A percentile compares a stretch with the other conserved stretches of the same genome.
phyloP scores from a whole-genome alignment of 2,888 invertebrate genomes.

The Microplitis manilae region DNA sequence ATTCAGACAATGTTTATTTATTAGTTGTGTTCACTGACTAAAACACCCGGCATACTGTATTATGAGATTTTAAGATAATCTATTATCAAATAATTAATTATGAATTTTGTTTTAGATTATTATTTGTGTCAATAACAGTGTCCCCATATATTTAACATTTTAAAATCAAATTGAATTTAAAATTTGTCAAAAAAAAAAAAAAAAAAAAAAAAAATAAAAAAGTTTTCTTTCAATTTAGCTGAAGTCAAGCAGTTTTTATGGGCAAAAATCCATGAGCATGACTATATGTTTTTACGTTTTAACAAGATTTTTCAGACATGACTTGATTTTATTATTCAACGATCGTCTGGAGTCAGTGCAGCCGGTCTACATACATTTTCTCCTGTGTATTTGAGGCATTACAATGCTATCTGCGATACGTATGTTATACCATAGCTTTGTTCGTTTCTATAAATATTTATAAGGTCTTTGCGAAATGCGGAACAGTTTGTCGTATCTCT shows the following conservation, averaged over 20 bases:
- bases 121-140: no score
- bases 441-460: conserved; percentile 43
- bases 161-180: no score
- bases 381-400: conserved; percentile 51
- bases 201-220: no score
- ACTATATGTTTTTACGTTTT: background rate
- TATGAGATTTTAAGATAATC: no score
- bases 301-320: conserved; percentile 14
- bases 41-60: no score
- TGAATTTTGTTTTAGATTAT: no score
- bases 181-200: no score
- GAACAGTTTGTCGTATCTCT: conserved; percentile 21
- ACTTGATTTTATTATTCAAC: conserved; percentile 23
- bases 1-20: no score
- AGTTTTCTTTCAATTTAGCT: no score
- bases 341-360: conserved; percentile 4
- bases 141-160: no score
- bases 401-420: conserved; percentile 61
- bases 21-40: no score
- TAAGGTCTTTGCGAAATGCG: conserved; percentile 27
- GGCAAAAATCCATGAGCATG: background rate
- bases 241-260: background rate
- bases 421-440: conserved; percentile 35
- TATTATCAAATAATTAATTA: no score
- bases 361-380: conserved; percentile 20